phyloP scores from a whole-genome alignment of 2,797 vertebrate species.

The Heliangelus exortis region DNA sequence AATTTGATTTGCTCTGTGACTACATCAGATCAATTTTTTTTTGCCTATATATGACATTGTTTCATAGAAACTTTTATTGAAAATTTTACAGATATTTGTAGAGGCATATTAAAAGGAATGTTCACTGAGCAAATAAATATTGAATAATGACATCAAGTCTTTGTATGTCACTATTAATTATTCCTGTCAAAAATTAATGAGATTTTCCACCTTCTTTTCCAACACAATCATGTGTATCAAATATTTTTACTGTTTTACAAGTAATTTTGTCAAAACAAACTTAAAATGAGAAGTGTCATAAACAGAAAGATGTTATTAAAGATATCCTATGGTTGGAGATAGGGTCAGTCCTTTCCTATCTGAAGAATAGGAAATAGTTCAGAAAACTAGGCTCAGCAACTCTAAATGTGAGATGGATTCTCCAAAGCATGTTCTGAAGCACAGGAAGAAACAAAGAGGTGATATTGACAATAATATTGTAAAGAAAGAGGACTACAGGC shows the following conservation, averaged over 20 bases:
- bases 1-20: not conserved
- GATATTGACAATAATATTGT: not conserved
- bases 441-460: not conserved
- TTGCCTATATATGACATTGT: not conserved
- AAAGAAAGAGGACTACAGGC: not conserved
- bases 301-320: not conserved
- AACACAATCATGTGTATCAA: not conserved
- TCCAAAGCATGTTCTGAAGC: not conserved
- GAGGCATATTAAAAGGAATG: not conserved
- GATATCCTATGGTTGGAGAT: not conserved
- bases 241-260: not conserved
- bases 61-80: not conserved
- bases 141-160: not conserved
- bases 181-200: not conserved
- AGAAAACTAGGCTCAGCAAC: not conserved
- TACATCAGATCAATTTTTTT: not conserved
- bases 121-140: not conserved
- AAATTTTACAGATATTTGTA: not conserved
- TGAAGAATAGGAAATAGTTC: not conserved
- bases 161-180: not conserved
- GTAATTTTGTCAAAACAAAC: not conserved
- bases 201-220: not conserved
- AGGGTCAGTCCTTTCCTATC: not conserved
- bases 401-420: not conserved
- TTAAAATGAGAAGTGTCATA: not conserved